Evolutionary conservation across 2,113 vertebrate species (phyloP), one percentile per base, ranked within the genome.

Genomic region (Menura novaehollandiae): DNA sequence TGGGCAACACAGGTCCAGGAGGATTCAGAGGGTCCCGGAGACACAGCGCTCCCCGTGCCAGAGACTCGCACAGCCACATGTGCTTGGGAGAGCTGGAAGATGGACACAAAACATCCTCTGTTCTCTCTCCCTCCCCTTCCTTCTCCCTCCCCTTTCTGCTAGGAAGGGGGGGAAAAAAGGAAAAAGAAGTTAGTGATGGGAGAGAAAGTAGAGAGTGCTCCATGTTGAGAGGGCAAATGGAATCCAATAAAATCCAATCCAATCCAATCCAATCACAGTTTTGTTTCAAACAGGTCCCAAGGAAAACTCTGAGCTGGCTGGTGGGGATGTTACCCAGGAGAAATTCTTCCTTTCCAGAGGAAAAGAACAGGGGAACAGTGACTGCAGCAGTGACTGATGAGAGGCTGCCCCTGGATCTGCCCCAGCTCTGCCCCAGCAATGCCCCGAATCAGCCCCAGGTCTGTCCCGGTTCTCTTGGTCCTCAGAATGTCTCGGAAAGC

Each of bases 41-140:
- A 59, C 0, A 1, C 6, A 6, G 73, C 1, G 0, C 18, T 66
- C 22, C 44, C 66, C 1, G 3, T 60, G 46, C 20, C 22, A 10
- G 51, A 52, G 62, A 79, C 17, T 62, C 1, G 1, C 62, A 37
- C 1, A 4, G 79, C 60, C 32, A 4, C 53, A 2, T 0, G 1
- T 4, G 11, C 75, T 56, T 15, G 3, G 59, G 56, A 71, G 52
- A 66, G 66, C 32, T 76, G 78, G 72, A 30, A 46, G 53, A 39
- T 2, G 0, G 7, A 37, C 44, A 41, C 8, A 41, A 44, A 80
- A 19, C 47, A 51, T 10, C 11, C 28, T 33, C 52, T 0, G 0
- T 32, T 77, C 39, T 14, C 46, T 60, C n/a, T 46, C 12, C 15
- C 5, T 56, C 35, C 37, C 32, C 24, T 72, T 35, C 1, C 20